These are phyloP conservation scores for Rallus crepitans DNA, from an alignment of 2,797 vertebrate species.

Conservation along the genomic window DNA sequence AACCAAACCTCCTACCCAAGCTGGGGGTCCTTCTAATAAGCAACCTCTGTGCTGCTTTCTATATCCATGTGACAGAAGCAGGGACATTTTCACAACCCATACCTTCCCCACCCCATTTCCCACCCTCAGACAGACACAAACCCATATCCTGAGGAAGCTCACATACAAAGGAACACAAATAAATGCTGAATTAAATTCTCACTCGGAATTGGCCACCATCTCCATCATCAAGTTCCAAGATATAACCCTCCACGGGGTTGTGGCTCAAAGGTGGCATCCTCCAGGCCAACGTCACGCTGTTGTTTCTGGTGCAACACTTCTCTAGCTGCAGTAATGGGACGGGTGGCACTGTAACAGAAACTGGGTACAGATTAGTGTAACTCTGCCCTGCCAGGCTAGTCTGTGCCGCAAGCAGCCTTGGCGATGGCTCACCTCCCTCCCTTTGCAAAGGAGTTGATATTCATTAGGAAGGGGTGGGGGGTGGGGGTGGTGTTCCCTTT, in stretches of 20 bases:
- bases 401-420: not conserved
- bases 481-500: not conserved
- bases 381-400: constrained; percentile 38
- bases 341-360: constrained; percentile 85
- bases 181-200: constrained; percentile 69
- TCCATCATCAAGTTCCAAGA: constrained; percentile 97
- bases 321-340: constrained; percentile 94
- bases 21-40: not conserved
- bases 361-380: constrained; percentile 76
- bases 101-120: not conserved
- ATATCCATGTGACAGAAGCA: not conserved
- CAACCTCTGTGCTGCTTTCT: not conserved
- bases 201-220: constrained; percentile 97
- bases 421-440: not conserved
- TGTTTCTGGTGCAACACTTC: constrained; percentile 95
- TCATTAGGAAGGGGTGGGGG: not conserved
- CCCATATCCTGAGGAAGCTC: not conserved
- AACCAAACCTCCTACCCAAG: not conserved
- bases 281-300: constrained; percentile 97
- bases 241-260: constrained; percentile 92
- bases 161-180: constrained; percentile 48
- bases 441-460: not conserved
- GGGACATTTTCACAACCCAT: not conserved
- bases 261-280: constrained; percentile 84
- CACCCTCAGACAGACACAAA: not conserved